Conservation (phyloP, 2,797 vertebrate genomes). For the Lithobates pipiens region DNA sequence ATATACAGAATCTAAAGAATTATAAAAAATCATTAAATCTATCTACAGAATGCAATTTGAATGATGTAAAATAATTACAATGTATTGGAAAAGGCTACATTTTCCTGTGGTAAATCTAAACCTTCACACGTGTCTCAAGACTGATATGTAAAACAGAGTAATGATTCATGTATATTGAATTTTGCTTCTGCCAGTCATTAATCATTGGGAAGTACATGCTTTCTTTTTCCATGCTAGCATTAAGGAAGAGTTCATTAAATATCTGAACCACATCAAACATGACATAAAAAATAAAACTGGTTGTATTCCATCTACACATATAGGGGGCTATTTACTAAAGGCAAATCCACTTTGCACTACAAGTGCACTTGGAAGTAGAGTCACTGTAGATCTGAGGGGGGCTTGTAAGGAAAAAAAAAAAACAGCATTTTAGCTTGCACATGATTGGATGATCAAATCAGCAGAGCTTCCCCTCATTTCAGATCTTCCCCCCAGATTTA, state of each 20-base stretch:
- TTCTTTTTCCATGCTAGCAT: background rate
- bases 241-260: constrained; percentile 3
- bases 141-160: constrained; percentile 29
- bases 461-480: no score
- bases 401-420: no score
- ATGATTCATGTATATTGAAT: constrained; percentile 24
- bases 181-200: constrained; percentile 14
- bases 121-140: constrained; percentile 1
- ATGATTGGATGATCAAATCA: no score
- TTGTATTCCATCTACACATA: background rate
- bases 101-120: constrained; percentile 5
- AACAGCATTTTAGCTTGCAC: no score
- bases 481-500: no score
- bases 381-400: no score
- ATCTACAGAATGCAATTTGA: background rate
- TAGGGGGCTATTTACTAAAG: no score
- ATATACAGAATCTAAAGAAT: background rate
- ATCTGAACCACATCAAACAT: constrained; percentile 8
- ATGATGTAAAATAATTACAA: constrained; percentile 1
- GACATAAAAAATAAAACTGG: background rate
- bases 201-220: constrained; percentile 15
- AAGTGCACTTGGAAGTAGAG: no score
- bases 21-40: background rate
- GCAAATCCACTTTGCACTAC: no score
- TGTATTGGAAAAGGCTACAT: background rate